Conservation (phyloP, 2,113 vertebrate species). For the Tor tambroides region DNA sequence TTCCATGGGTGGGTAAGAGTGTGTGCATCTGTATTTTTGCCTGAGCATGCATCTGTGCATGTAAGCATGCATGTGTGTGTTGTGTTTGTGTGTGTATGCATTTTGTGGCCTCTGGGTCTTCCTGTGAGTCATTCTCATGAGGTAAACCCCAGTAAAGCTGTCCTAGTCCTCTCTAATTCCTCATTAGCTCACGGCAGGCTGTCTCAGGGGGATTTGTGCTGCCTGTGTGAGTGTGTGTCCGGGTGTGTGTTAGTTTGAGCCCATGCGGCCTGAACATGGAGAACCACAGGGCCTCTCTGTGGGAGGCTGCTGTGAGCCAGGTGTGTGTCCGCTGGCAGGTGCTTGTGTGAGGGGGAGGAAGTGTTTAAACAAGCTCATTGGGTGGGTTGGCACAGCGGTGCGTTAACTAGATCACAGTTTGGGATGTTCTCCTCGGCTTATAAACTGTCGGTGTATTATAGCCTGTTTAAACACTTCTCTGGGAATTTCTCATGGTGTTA, state of each 20-base stretch:
- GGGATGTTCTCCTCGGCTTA: constrained; percentile 3
- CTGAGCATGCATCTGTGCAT: constrained; percentile 29
- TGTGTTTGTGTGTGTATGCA: constrained; percentile 20
- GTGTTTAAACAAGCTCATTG: constrained; percentile 51
- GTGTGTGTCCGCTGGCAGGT: constrained; percentile 70
- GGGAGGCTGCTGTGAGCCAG: constrained; percentile 61
- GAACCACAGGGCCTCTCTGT: constrained; percentile 63
- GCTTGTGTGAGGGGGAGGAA: constrained; percentile 39
- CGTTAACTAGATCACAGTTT: constrained; percentile 45
- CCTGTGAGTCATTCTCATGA: constrained; percentile 70
- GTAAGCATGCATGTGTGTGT: constrained; percentile 23
- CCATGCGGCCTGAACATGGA: constrained; percentile 60
- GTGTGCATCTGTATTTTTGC: constrained; percentile 33
- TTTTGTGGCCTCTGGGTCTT: constrained; percentile 66
- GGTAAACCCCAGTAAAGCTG: constrained; percentile 72
- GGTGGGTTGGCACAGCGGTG: constrained; percentile 46
- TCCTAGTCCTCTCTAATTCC: constrained; percentile 74
- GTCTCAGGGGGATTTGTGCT: constrained; percentile 69
- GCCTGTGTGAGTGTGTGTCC: constrained; percentile 63
- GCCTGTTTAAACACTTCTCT: constrained; percentile 15
- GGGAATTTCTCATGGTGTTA: neutral
- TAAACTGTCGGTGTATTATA: neutral
- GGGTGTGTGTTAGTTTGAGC: constrained; percentile 58
- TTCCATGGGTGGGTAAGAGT: constrained; percentile 38
- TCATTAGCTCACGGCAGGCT: constrained; percentile 73